Evolutionary conservation across 2,113 vertebrate genomes (phyloP).

Genomic region (Brachirus orientalis): DNA sequence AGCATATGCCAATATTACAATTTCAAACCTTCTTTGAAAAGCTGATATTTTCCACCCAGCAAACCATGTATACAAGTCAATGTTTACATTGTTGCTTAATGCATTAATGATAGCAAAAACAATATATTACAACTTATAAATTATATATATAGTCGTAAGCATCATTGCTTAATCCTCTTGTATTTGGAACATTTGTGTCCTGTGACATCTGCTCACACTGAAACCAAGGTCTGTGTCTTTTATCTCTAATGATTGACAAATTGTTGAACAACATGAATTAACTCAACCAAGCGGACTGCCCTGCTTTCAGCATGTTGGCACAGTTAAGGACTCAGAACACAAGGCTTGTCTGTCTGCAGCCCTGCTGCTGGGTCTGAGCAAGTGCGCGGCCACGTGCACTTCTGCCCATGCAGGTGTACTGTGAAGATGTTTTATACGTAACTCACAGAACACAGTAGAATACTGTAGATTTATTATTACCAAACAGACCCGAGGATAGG

Average conservation of each 20-base stretch:
- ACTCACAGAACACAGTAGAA: too few relatives aligned
- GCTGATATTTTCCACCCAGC: too few relatives aligned
- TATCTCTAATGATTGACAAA: slow-evolving; percentile 48
- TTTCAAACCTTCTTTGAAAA: too few relatives aligned
- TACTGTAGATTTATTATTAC: too few relatives aligned
- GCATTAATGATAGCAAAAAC: too few relatives aligned
- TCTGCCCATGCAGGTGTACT: background rate
- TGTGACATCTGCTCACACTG: background rate
- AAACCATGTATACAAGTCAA: too few relatives aligned
- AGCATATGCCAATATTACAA: too few relatives aligned
- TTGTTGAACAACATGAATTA: slow-evolving; percentile 58
- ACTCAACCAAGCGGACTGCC: slow-evolving; percentile 49
- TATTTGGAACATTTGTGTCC: background rate
- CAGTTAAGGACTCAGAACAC: slow-evolving; percentile 56
- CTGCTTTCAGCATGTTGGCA: slow-evolving; percentile 56
- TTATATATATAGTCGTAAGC: background rate
- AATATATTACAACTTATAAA: background rate
- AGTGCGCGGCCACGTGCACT: slow-evolving; percentile 23
- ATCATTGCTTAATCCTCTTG: background rate
- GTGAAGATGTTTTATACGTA: background rate
- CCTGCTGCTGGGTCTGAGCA: slow-evolving; percentile 17
- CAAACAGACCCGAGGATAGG: too few relatives aligned
- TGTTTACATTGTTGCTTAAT: too few relatives aligned
- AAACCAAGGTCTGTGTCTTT: slow-evolving; percentile 15
- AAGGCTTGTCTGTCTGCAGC: slow-evolving; percentile 48